Evolutionary conservation across 2,113 vertebrate species (phyloP), one percentile per base, ranked within the genome.

Genomic region (Ariopsis seemanni): DNA sequence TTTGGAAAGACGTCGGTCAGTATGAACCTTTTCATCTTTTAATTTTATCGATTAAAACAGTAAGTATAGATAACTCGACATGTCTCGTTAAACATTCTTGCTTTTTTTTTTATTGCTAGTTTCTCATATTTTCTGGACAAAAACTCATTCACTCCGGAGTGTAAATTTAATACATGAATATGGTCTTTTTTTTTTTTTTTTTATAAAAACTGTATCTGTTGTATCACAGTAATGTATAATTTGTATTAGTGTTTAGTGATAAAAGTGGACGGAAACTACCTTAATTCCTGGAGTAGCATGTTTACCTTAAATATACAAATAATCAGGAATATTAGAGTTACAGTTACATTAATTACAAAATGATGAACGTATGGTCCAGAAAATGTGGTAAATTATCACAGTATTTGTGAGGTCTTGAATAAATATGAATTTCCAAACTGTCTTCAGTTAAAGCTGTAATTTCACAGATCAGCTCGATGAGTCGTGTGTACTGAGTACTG

Each of bases 61-160:
- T 27, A 27, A 15, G 34, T 22, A 74, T 74, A 20, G 50, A 74
- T 50, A 74, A 48, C 2, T 74, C 42, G 11, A 50, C 42, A 75
- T 50, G 72, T 50, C 9, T 27, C 18, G 7, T 18, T 1, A 17
- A 7, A 55, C 2, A 17, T 17, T 57, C 17, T 79, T 79, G 5
- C 2, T 0, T 58, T 27, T 58, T 58, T 27, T 58, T 80, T 34
- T 58, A 34, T 53, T 80, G 79, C 52, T 15, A 22, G 62, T 62
- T 67, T 20, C 55, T 52, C 60, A 55, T 58, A 55, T 82, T 69
- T 86, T 69, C 27, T 82, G 58, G 71, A 89, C 48, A n/a, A 25
- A 42, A 42, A 42, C 34, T 65, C 7, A 52, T 18, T 80, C 17
- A 34, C 2, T 58, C 25, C 4, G 8, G 12, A 55, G 9, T 34